phyloP scores from a whole-genome alignment of 2,888 invertebrate species.

The Alloplasta piceator region DNA sequence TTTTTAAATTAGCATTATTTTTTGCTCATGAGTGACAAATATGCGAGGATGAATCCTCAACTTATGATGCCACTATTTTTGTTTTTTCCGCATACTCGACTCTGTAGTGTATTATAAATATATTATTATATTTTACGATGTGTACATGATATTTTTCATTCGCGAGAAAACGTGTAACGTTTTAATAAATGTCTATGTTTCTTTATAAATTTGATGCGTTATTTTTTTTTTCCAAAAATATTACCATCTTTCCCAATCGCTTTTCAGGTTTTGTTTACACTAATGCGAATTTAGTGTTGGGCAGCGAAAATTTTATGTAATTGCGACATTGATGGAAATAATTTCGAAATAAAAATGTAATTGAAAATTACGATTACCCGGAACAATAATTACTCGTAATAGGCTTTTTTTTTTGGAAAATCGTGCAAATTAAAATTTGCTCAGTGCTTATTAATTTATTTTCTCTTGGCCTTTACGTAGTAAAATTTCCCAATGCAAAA shows the following conservation, averaged over 20 bases:
- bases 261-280: too few relatives aligned
- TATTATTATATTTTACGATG: slow-evolving; percentile 55
- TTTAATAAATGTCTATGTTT: slow-evolving; percentile 81
- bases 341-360: slow-evolving; percentile 7
- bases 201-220: slow-evolving; percentile 61
- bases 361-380: neutral
- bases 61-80: slow-evolving; percentile 39
- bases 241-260: too few relatives aligned
- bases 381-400: neutral
- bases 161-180: slow-evolving; percentile 74
- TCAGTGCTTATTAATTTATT: too few relatives aligned
- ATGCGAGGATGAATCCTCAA: slow-evolving; percentile 16
- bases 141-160: slow-evolving; percentile 21
- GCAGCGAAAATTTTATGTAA: too few relatives aligned
- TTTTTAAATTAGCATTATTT: neutral
- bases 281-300: too few relatives aligned
- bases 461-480: too few relatives aligned
- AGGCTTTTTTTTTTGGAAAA: neutral
- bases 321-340: too few relatives aligned
- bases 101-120: slow-evolving; percentile 74
- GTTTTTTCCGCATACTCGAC: slow-evolving; percentile 67
- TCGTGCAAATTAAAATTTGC: too few relatives aligned
- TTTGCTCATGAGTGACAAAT: neutral
- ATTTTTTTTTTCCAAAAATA: slow-evolving; percentile 69
- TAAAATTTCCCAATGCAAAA: too few relatives aligned